Base-by-base conservation (phyloP, 2,113 vertebrate genomes). In the Heloderma charlesbogerti region DNA sequence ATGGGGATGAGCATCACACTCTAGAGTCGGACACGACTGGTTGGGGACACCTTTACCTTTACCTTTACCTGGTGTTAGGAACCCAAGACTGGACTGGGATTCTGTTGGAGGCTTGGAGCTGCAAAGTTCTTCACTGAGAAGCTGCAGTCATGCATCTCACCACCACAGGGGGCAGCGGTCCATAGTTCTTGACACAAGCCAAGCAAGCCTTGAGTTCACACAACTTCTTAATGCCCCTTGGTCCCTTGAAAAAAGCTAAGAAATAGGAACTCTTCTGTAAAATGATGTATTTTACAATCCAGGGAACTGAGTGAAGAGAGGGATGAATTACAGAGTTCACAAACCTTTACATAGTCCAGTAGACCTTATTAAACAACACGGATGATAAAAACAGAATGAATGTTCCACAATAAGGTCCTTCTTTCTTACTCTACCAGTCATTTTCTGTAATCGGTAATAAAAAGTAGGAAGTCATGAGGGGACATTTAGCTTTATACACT, bases 151-250 rank as follows among this genome's bases (percentile, higher is more conserved):
- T 67, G 45, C 57, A 48, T 40, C 31, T 79, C 43, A 67, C n/a
- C 43, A 45, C 3, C n/a, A n/a, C n/a, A 81, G 3, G n/a, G 18
- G 60, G 16, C 54, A n/a, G 31, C 25, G 22, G 20, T 45, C 84
- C 45, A 5, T 78, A 37, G 45, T 66, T 79, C n/a, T 88, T 60
- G 60, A 72, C 69, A 86, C 91, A 93, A 94, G 69, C n/a, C 45
- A 90, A 91, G 77, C 1, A 20, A 20, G 3, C 1, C 45, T 92
- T 92, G 1, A 43, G 29, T 91, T 92, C 74, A 91, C 40, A 77
- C 82, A 72, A 74, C 79, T 91, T 93, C 90, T 92, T 86, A 90
- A 81, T 84, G 92, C 85, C 91, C 87, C 54, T 81, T 91, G 86
- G 80, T 12, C 25, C 45, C n/a, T 16, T 20, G 40, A 31, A 48